These are phyloP conservation scores for Acipenser oxyrinchus DNA, from an alignment of 2,797 vertebrate genomes.

Conservation along the genomic window DNA sequence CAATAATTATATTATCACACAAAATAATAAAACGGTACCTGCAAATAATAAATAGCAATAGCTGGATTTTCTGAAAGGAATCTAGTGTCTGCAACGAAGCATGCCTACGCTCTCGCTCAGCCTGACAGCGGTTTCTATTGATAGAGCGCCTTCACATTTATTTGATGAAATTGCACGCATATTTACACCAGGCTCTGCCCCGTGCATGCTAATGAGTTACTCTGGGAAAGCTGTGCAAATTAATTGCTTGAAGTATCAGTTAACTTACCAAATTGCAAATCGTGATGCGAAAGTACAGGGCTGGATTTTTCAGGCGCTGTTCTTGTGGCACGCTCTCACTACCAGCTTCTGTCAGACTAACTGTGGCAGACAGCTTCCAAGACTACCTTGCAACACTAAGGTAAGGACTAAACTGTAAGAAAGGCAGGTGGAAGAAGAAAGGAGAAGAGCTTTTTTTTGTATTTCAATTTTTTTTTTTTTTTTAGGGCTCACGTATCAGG, in stretches of 20 bases:
- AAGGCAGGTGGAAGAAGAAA: conserved; percentile 33
- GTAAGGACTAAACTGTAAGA: conserved; percentile 27
- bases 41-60: conserved; percentile 13
- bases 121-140: conserved; percentile 19
- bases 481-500: conserved; percentile 34
- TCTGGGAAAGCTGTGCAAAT: conserved; percentile 34
- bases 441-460: conserved; percentile 34
- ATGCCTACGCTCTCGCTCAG: conserved; percentile 15
- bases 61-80: conserved; percentile 4
- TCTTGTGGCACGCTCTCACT: conserved; percentile 26
- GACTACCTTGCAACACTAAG: conserved; percentile 24
- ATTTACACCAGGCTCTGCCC: conserved; percentile 35
- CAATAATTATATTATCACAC: background rate
- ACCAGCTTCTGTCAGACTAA: conserved; percentile 22
- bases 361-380: conserved; percentile 16
- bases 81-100: conserved; percentile 8
- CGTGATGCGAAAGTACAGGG: conserved; percentile 34
- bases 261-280: conserved; percentile 45
- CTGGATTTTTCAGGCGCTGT: conserved; percentile 27
- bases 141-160: conserved; percentile 23
- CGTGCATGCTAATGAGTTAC: conserved; percentile 40
- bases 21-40: background rate
- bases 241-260: conserved; percentile 38
- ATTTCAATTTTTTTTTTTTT: conserved; percentile 36
- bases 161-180: conserved; percentile 29